Evolutionary conservation across 2,113 vertebrate species (phyloP).

Genomic region (Aleadryas rufinucha): DNA sequence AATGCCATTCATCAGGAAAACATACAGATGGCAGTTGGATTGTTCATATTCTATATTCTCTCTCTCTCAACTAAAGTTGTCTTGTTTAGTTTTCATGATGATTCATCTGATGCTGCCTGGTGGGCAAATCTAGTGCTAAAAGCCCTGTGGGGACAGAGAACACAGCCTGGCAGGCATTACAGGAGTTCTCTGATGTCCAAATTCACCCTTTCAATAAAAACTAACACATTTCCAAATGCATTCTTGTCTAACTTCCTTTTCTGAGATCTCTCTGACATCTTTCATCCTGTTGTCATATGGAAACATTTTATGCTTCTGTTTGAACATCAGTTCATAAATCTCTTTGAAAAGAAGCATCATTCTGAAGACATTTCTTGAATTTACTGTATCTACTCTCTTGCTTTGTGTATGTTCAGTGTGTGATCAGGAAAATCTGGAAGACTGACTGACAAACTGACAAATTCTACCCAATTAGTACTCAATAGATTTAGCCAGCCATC

Average conservation of each 20-base stretch:
- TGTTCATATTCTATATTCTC: not conserved
- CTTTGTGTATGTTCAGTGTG: not conserved
- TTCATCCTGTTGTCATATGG: not conserved
- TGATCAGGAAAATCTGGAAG: not conserved
- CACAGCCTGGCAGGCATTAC: not conserved
- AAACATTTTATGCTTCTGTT: not conserved
- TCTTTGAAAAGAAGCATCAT: not conserved
- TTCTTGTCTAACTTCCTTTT: not conserved
- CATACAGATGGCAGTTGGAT: conserved; percentile 14
- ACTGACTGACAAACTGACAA: not conserved
- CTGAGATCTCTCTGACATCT: not conserved
- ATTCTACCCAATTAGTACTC: not conserved
- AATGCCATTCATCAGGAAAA: conserved; percentile 30
- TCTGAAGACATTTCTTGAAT: not conserved
- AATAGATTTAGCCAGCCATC: not conserved
- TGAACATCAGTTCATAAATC: not conserved
- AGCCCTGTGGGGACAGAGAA: not conserved
- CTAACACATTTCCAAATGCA: not conserved
- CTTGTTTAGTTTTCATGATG: not conserved
- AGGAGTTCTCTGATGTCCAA: not conserved
- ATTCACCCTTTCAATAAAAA: not conserved
- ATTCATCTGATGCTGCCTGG: not conserved
- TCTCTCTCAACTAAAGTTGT: not conserved
- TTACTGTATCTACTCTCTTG: not conserved
- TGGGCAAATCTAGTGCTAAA: not conserved